A percentile compares a stretch with the other conserved stretches of the same genome.
phyloP scores from a whole-genome alignment of 2,888 invertebrate species.

The Peribatodes rhomboidaria region DNA sequence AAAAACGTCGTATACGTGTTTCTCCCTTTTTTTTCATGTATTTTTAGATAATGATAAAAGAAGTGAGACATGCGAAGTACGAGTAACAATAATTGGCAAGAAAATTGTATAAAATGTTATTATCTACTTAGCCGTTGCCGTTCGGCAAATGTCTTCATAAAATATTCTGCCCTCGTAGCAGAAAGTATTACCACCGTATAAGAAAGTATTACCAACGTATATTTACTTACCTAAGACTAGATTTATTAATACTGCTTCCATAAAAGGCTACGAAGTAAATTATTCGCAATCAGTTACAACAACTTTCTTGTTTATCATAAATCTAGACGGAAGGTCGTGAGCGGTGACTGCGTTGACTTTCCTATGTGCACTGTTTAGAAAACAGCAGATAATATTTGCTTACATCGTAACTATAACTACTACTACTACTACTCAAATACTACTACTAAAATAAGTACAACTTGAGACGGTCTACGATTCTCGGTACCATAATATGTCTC shows the following conservation, averaged over 20 bases:
- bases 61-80: background rate
- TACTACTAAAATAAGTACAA: too few species aligned
- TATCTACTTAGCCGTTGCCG: constrained; percentile 2
- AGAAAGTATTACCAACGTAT: background rate
- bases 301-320: constrained; percentile 44
- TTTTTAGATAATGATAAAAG: background rate
- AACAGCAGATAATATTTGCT: background rate
- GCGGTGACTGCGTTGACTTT: constrained; percentile 34
- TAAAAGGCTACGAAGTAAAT: constrained; percentile 35
- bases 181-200: constrained; percentile 15
- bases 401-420: background rate
- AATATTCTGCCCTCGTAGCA: constrained; percentile 19
- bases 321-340: constrained; percentile 33
- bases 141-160: constrained; percentile 7
- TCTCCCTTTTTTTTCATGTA: background rate
- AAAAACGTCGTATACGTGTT: background rate
- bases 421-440: too few species aligned
- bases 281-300: constrained; percentile 40
- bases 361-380: constrained; percentile 14
- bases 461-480: background rate
- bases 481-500: background rate
- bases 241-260: constrained; percentile 19
- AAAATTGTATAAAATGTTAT: background rate
- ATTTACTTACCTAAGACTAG: constrained; percentile 12
- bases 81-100: constrained; percentile 5